These are phyloP conservation scores for Sakesphorus luctuosus DNA, from an alignment of 2,113 vertebrate genomes.

Conservation along the genomic window DNA sequence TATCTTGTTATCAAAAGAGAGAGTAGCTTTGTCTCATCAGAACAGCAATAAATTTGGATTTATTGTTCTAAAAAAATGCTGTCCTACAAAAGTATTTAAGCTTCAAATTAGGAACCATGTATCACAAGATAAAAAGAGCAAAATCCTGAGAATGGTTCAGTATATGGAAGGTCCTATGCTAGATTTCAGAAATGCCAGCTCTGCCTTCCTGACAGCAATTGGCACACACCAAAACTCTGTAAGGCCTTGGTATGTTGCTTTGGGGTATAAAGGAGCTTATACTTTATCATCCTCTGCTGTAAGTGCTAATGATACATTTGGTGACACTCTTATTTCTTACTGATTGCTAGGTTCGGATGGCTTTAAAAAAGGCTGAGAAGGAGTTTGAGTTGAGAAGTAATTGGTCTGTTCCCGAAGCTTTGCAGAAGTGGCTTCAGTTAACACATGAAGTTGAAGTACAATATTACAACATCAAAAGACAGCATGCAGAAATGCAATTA, in stretches of 20 bases:
- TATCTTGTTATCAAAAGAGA: neutral
- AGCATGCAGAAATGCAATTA: conserved; percentile 93
- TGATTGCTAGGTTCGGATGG: conserved; percentile 89
- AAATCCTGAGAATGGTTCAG: neutral
- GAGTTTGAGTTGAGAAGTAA: conserved; percentile 90
- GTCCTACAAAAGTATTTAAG: neutral
- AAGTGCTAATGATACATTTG: neutral
- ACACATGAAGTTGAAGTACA: conserved; percentile 98
- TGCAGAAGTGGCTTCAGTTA: conserved; percentile 98
- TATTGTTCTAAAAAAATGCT: neutral
- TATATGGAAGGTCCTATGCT: neutral
- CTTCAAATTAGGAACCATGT: neutral
- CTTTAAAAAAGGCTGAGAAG: conserved; percentile 96
- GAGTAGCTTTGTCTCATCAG: neutral
- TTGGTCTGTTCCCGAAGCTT: conserved; percentile 93
- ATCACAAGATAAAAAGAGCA: neutral
- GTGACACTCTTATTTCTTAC: neutral
- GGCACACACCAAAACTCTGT: neutral
- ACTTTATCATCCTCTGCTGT: neutral
- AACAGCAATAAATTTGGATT: neutral
- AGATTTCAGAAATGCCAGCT: neutral
- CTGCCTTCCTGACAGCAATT: neutral
- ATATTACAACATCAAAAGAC: conserved; percentile 99
- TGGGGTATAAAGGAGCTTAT: neutral
- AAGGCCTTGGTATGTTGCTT: neutral